phyloP scores from a whole-genome alignment of 2,888 invertebrate genomes.

The Graphium colonna region DNA sequence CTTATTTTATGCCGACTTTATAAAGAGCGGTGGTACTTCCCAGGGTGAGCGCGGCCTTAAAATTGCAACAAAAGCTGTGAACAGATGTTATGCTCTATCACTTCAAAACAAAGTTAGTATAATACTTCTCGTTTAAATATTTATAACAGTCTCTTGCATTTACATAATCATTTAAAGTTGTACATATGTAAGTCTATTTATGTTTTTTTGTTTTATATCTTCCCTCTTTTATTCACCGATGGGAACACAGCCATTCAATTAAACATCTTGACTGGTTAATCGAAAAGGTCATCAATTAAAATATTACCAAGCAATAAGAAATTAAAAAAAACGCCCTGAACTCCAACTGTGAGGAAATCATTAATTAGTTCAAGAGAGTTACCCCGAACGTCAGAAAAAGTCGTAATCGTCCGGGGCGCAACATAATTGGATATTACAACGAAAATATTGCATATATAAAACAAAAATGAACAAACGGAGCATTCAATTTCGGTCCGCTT shows the following conservation, averaged over 20 bases:
- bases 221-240: neutral
- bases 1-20: no score
- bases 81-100: no score
- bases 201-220: neutral
- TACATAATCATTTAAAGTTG: no score
- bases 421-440: slow-evolving; percentile 74
- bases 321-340: slow-evolving; percentile 39
- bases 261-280: slow-evolving; percentile 22
- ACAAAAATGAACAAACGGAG: slow-evolving; percentile 43
- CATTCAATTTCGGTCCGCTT: slow-evolving; percentile 60
- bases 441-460: slow-evolving; percentile 65
- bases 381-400: slow-evolving; percentile 62
- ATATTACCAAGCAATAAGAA: slow-evolving; percentile 20
- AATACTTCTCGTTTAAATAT: no score
- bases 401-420: slow-evolving; percentile 54
- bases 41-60: no score
- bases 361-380: slow-evolving; percentile 70
- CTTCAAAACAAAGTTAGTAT: no score
- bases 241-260: slow-evolving; percentile 20
- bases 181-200: no score
- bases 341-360: slow-evolving; percentile 64
- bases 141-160: no score
- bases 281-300: slow-evolving; percentile 25
- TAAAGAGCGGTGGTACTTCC: no score
- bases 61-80: no score